Evolutionary conservation across 2,113 vertebrate species (phyloP), one percentile per base, ranked within the genome.

Genomic region (Cololabis saira): DNA sequence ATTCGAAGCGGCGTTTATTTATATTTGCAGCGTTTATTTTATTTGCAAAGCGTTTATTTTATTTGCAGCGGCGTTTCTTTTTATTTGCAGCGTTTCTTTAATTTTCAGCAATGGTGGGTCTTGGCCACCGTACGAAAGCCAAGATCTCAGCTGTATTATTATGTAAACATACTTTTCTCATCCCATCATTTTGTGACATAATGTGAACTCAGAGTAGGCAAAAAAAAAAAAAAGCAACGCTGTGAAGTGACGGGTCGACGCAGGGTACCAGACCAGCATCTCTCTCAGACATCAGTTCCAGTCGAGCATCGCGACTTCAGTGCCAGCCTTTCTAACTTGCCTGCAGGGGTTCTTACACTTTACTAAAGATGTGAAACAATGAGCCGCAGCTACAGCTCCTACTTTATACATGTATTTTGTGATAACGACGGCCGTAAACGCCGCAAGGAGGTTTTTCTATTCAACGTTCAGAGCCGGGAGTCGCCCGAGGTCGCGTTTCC

Each of bases 231-330:
- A 37, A 43, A 12, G 37, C 73, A 81, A 82, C 69, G 44, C 80
- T 66, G 69, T 76, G 61, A 69, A 82, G 81, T 84, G 57, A 78
- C 58, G 70, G 83, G 81, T 88, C 64, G 60, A 85, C 41, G 48
- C 87, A 91, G 89, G 87, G 90, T 90, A 77, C 72, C 80, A 59
- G 73, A 86, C 80, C 80, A 88, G 84, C 85, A 87, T 61, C 58
- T 76, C 54, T 75, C 77, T 50, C 53, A 14, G 37, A 21, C 48
- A 44, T 64, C 78, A 68, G 48, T 43, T 74, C 42, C 78, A 68
- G 48, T 43, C 73, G 41, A 67, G 78, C 18, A 43, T 67, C 66
- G 74, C 53, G 61, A 85, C 50, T 59, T 53, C 52, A 48, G 76
- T 81, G 88, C 83, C 85, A 78, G 74, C 76, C 1, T 85, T 82